Percentiles rank a stretch among this genome's conserved stretches.
phyloP scores from a whole-genome alignment of 2,888 invertebrate genomes.

The Galerucella nymphaeae region DNA sequence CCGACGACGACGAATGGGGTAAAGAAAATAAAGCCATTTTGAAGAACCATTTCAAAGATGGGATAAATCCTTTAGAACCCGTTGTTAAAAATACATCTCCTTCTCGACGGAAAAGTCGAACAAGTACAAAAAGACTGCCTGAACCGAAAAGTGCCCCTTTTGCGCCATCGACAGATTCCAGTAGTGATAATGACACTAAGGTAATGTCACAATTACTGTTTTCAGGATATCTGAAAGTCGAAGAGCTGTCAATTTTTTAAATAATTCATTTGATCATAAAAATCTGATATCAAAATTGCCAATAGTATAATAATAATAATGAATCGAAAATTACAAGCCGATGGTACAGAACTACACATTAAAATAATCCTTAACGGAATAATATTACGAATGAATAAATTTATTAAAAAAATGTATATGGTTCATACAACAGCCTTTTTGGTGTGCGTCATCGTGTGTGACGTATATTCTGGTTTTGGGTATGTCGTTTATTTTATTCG shows the following conservation, averaged over 20 bases:
- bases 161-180: conserved; percentile 46
- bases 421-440: too few relatives aligned
- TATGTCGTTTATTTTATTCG: too few relatives aligned
- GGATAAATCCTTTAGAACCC: conserved; percentile 49
- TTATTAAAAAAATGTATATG: too few relatives aligned
- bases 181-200: conserved; percentile 47
- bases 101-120: conserved; percentile 62
- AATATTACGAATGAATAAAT: too few relatives aligned
- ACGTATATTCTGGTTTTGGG: too few relatives aligned
- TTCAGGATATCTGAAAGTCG: not conserved
- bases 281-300: too few relatives aligned
- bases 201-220: not conserved
- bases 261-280: not conserved
- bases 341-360: too few relatives aligned
- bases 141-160: conserved; percentile 44
- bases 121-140: conserved; percentile 50
- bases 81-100: conserved; percentile 59
- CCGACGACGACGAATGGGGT: conserved; percentile 61
- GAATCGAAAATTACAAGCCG: too few relatives aligned
- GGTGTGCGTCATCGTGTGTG: too few relatives aligned
- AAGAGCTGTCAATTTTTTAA: not conserved
- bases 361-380: too few relatives aligned
- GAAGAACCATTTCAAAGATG: conserved; percentile 56
- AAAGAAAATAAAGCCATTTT: conserved; percentile 56
- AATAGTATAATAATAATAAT: too few relatives aligned